phyloP scores from a whole-genome alignment of 2,113 vertebrate species.

The Rhombomys opimus region DNA sequence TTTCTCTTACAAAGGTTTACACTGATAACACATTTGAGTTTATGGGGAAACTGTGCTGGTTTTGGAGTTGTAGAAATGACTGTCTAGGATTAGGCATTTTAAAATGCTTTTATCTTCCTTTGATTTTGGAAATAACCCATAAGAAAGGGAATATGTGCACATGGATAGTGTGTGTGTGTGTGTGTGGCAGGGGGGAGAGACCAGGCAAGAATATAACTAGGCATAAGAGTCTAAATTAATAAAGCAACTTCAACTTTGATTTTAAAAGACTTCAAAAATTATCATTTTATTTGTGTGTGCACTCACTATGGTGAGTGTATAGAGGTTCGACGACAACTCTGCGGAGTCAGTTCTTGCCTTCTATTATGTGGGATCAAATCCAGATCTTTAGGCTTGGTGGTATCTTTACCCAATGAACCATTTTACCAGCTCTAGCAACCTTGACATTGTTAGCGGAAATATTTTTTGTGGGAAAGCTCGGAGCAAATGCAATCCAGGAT shows the following conservation, averaged over 20 bases:
- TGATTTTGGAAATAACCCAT: constrained; percentile 8
- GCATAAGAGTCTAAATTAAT: background rate
- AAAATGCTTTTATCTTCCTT: constrained; percentile 42
- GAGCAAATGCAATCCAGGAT: background rate
- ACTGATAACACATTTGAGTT: constrained; percentile 16
- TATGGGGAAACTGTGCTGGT: constrained; percentile 20
- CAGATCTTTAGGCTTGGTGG: background rate
- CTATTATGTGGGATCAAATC: background rate
- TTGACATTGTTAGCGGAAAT: constrained; percentile 33
- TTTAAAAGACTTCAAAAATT: background rate
- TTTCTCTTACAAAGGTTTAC: constrained; percentile 59
- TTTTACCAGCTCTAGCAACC: background rate
- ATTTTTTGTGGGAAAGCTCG: constrained; percentile 14
- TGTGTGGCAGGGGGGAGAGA: background rate
- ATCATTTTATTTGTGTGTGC: background rate
- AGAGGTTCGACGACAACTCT: background rate
- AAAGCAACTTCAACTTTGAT: background rate
- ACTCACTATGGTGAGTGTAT: background rate
- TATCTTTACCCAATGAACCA: background rate
- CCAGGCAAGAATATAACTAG: background rate
- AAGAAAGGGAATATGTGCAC: constrained; percentile 9
- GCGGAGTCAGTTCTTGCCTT: background rate
- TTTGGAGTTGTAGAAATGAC: constrained; percentile 48
- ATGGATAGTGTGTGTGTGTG: background rate
- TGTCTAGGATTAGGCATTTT: constrained; percentile 38